Conservation (phyloP, 2,888 invertebrate genomes). For the Acholoe squamosa region DNA sequence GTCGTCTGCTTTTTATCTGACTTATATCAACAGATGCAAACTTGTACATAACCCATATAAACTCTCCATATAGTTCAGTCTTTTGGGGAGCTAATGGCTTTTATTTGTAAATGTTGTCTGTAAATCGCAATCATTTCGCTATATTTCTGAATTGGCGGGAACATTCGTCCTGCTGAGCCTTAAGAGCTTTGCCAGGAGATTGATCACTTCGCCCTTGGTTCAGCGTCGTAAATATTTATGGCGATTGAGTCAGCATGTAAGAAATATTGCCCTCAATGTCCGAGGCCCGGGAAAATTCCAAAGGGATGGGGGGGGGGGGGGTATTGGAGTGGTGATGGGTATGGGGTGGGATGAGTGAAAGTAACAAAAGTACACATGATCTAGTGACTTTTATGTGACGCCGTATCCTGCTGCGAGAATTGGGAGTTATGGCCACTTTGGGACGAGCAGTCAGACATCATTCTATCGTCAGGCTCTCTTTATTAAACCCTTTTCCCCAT, state of each 20-base stretch:
- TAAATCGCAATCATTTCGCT: neutral
- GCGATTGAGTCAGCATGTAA: constrained; percentile 61
- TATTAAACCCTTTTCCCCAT: neutral
- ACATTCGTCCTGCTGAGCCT: neutral
- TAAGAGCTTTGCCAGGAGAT: constrained; percentile 50
- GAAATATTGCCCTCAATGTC: constrained; percentile 48
- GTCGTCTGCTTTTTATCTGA: neutral
- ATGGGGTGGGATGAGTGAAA: constrained; percentile 38
- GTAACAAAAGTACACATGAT: constrained; percentile 23
- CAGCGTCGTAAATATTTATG: constrained; percentile 60
- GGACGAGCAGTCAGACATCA: neutral
- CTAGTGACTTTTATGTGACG: neutral
- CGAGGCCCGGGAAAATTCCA: constrained; percentile 47
- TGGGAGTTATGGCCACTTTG: constrained; percentile 18
- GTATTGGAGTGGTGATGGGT: constrained; percentile 18
- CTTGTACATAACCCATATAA: too few species aligned
- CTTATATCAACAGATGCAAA: neutral
- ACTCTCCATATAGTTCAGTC: too few species aligned
- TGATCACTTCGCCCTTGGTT: constrained; percentile 21
- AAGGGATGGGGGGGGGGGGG: neutral
- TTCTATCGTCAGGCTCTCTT: neutral
- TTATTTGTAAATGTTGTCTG: neutral
- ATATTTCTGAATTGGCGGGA: constrained; percentile 20
- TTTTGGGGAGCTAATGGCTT: too few species aligned
- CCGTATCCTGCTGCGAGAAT: neutral